phyloP scores from a whole-genome alignment of 1,140 invertebrate genomes.

The Zaprionus camerounensis region DNA sequence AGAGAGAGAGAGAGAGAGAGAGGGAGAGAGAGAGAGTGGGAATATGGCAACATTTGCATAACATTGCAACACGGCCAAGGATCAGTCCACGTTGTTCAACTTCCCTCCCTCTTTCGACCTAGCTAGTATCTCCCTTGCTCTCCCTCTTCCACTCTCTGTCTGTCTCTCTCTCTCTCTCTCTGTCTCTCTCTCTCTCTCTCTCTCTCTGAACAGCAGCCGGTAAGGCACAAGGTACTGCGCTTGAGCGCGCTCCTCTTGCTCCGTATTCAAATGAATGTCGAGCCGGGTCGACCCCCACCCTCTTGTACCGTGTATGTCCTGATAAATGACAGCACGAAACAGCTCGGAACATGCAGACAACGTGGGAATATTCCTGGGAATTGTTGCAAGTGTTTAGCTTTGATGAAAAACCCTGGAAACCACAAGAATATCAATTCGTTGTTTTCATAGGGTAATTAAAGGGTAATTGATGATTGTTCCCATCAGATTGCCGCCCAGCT shows the following conservation, averaged over 20 bases:
- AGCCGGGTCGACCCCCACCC: not conserved
- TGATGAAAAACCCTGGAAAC: not conserved
- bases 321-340: constrained; percentile 63
- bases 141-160: not conserved
- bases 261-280: constrained; percentile 66
- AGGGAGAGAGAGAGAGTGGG: not conserved
- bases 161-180: not conserved
- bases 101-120: not conserved
- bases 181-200: not conserved
- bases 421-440: constrained; percentile 1
- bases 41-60: constrained; percentile 66
- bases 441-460: constrained; percentile 1
- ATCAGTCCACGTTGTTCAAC: constrained; percentile 5
- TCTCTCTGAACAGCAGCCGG: constrained; percentile 1
- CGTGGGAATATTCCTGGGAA: constrained; percentile 61
- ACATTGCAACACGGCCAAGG: constrained; percentile 40
- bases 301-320: constrained; percentile 38
- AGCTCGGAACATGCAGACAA: constrained; percentile 23
- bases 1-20: not conserved
- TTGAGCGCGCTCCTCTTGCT: constrained; percentile 53
- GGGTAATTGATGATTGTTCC: constrained; percentile 11
- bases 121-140: not conserved
- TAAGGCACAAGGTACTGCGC: constrained; percentile 59
- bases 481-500: not conserved
- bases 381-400: constrained; percentile 57